Evolutionary conservation across 2,888 invertebrate species (phyloP), one percentile per base, ranked within the genome.

Genomic region (Pandemis cinnamomeana): DNA sequence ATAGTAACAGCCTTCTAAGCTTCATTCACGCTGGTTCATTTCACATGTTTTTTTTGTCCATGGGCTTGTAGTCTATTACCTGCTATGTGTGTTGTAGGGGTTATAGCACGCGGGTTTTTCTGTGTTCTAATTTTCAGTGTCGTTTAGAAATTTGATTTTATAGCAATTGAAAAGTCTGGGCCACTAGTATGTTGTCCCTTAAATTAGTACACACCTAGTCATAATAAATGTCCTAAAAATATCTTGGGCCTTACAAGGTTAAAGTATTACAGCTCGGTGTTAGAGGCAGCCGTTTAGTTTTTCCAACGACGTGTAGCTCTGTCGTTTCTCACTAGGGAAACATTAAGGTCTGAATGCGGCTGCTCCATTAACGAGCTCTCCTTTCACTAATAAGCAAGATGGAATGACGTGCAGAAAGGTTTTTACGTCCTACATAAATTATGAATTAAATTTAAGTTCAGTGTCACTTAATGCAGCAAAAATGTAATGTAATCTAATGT

Each of bases 321-420:
- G 72, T 46, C 63, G 70, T 73, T 73, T 42, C 66, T 70, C 73
- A 69, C 70, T 15, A n/a, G 73, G 73, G 73, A 73, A 20, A 42
- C 73, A 73, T 73, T 70, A 63, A 60, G 51, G 60, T 66, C 51
- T 51, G 73, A 51, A 69, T 69, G 48, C 48, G 67, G 61, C 15
- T 20, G 60, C 41, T 53, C 73, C 73, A 73, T 73, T 73, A 66
- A 73, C 73, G 3, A 66, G 70, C 70, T 73, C 69, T 66, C 69
- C 64, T 48, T 51, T 7, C 64, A 61, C 73, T 73, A 73, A 73
- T 70, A 73, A 73, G 64, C 69, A 69, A 73, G 73, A 69, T 64
- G 72, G 72, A 61, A 61, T 64, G 66, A 73, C 58, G 69, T 27
- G 73, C 72, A 61, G 63, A 71, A 73, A 69, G 69, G 68, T 63